Evolutionary conservation across 2,888 invertebrate genomes (phyloP), one percentile per base, ranked within the genome.

Genomic region (Gibbula magus): DNA sequence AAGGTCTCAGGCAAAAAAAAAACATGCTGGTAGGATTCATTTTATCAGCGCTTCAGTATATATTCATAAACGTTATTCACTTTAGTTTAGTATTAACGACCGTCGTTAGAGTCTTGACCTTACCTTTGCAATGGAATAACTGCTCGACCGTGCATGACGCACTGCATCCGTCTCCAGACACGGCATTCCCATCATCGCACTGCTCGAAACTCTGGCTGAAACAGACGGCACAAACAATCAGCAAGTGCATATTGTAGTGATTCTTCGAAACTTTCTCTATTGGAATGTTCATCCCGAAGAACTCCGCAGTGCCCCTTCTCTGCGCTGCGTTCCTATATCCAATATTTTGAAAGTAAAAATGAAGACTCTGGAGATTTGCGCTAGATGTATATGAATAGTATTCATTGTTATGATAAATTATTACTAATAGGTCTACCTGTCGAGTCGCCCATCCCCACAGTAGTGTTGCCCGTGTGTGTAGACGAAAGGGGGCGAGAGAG

Each of bases 101-200:
- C n/a, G 3, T 35, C 35, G 4, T 35, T 35, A 35, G 7, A 35
- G 35, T 35, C 35, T 35, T 5, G 4, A 35, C 10, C 75, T 75
- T 80, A 90, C 91, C 91, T 86, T 81, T 82, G 75, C 91, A 91
- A n/a, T 82, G 81, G 45, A 89, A 91, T 7, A 82, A 79, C 20
- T 86, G 81, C 76, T 91, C 91, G n/a, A 82, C 56, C 35, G 84
- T 79, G 80, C 91, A 91, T 5, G 85, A 77, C 10, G 87, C 77
- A 53, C 83, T 82, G 80, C 91, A 91, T 2, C 91, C 91, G 77
- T 91, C 91, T 0, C 88, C 89, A 54, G 88, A 84, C n/a, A 83
- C 39, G 0, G 83, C 75, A 78, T 91, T 91, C 2, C 87, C 87
- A 77, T 91, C 91, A 77, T 91, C 91, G 83, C 91, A 91, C 35